Conservation (phyloP, 2,888 invertebrate species). For the Synergus japonicus region DNA sequence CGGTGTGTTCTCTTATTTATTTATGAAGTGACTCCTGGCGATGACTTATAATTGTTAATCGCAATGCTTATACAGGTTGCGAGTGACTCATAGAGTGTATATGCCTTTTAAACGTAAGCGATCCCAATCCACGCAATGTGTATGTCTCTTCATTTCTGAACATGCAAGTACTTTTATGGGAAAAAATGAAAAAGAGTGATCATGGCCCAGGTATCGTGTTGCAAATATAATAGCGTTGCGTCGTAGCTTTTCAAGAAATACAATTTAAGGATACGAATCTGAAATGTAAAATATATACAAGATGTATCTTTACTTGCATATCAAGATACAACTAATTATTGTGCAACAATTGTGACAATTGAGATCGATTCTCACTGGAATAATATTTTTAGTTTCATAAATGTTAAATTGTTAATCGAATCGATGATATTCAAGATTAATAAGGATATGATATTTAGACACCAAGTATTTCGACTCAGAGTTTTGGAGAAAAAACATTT, state of each 20-base stretch:
- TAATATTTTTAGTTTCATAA: no score
- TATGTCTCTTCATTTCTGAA: background rate
- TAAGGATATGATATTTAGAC: background rate
- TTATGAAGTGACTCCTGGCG: background rate
- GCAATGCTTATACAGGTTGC: background rate
- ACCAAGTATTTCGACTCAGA: background rate
- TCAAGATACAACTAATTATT: no score
- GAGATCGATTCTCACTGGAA: background rate
- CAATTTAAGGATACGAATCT: background rate
- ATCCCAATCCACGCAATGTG: background rate
- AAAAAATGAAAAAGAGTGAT: background rate
- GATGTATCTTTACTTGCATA: background rate
- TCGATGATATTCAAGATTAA: background rate
- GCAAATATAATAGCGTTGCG: background rate
- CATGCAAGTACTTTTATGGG: background rate
- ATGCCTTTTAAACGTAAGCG: background rate
- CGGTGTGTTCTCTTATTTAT: background rate
- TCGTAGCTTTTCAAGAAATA: background rate
- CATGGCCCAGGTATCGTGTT: background rate
- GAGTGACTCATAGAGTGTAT: background rate
- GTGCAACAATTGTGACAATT: background rate
- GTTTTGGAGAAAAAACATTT: background rate
- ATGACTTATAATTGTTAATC: background rate
- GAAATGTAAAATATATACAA: background rate
- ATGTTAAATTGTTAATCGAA: background rate